Percentiles rank a stretch among this genome's conserved stretches.
These are phyloP conservation scores for Pseudococcus viburni DNA, from an alignment of 2,888 invertebrate species.

Conservation along the genomic window DNA sequence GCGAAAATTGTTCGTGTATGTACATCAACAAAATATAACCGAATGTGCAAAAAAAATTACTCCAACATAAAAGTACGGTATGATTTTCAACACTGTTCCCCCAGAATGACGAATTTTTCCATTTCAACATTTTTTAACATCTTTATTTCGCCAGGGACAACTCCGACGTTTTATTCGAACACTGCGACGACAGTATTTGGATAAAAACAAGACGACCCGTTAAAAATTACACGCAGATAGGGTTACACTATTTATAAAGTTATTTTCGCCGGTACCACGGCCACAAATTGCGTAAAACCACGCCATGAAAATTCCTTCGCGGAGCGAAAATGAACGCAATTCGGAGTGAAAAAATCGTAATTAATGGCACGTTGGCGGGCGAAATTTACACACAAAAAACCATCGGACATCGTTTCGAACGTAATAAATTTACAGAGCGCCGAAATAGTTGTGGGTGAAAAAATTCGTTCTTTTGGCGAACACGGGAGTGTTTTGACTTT, in stretches of 20 bases:
- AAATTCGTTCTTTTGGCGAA: background rate
- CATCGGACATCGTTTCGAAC: slow-evolving; percentile 25
- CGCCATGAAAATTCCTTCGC: background rate
- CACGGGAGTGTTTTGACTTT: background rate
- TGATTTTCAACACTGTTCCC: background rate
- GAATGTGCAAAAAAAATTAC: background rate
- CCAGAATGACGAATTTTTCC: background rate
- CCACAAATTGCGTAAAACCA: slow-evolving; percentile 4
- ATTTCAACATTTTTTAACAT: background rate
- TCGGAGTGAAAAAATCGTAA: background rate
- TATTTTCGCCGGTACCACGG: background rate
- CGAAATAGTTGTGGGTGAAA: background rate
- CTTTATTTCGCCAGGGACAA: background rate
- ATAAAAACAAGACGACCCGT: background rate
- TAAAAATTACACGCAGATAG: background rate
- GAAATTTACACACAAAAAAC: background rate
- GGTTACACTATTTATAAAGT: slow-evolving; percentile 2
- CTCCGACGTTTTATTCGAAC: background rate
- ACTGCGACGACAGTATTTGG: background rate
- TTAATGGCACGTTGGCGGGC: slow-evolving; percentile 1
- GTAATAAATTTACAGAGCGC: slow-evolving; percentile 1
- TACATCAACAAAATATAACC: background rate
- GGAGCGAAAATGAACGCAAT: background rate
- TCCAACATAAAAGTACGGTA: background rate
- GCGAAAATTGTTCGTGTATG: background rate